A percentile compares a stretch with the other conserved stretches of the same genome.
Conservation (phyloP, 1,140 invertebrate species). For the Schlechtendalia chinensis region DNA sequence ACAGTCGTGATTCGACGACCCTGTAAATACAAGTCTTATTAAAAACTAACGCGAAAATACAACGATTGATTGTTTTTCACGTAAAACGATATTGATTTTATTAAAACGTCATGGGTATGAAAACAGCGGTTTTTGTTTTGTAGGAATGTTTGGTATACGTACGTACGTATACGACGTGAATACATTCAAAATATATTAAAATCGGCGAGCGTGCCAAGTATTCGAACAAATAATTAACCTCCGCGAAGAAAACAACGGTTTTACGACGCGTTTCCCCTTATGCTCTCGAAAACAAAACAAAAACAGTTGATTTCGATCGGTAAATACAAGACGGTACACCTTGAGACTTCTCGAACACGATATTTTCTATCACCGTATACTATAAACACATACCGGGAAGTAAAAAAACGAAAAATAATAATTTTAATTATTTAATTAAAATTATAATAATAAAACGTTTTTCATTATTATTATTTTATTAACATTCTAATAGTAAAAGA, state of each 20-base stretch:
- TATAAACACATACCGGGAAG: not conserved
- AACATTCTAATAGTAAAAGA: constrained; percentile 16
- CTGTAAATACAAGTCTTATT: constrained; percentile 8
- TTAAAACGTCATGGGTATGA: not conserved
- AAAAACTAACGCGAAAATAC: not conserved
- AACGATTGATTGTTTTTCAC: constrained; percentile 3
- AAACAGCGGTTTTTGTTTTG: not conserved
- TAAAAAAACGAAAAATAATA: no score
- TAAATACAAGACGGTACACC: not conserved
- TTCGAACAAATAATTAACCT: not conserved
- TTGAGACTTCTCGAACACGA: not conserved
- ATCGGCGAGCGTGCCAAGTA: no score
- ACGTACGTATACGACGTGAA: no score
- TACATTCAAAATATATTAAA: no score
- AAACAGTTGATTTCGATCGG: no score
- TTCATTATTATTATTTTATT: not conserved
- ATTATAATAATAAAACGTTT: constrained; percentile 14
- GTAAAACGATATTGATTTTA: not conserved
- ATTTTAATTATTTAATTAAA: not conserved
- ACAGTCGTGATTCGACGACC: not conserved
- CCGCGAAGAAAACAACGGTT: not conserved
- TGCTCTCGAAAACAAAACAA: not conserved
- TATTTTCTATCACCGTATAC: not conserved
- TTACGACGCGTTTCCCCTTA: not conserved
- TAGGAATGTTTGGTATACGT: no score